Evolutionary conservation across 92 coral and sea anemone genomes (phyloP).

Genomic region (Diadumene lineata): DNA sequence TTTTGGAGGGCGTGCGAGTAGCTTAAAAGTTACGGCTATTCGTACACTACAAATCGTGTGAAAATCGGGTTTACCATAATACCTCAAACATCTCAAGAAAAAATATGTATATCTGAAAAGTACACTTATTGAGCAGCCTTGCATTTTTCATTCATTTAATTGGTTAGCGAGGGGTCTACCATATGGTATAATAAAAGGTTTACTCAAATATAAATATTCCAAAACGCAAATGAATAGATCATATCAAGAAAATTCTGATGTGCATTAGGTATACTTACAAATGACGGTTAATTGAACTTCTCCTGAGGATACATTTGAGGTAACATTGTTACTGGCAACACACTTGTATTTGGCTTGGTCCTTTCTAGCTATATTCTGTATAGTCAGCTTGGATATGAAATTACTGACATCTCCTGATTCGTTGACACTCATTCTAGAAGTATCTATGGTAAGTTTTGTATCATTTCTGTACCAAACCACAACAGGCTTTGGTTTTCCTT

Average conservation of each 20-base stretch:
- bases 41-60: no score
- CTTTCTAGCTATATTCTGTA: slow-evolving; percentile 18
- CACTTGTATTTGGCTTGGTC: slow-evolving; percentile 45
- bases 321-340: slow-evolving; percentile 17
- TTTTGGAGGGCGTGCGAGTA: no score
- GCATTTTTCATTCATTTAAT: neutral
- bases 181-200: neutral
- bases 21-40: no score
- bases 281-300: slow-evolving; percentile 10
- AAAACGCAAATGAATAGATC: neutral
- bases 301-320: neutral
- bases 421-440: slow-evolving; percentile 2
- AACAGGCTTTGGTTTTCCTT: slow-evolving; percentile 26
- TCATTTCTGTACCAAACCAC: slow-evolving; percentile 11
- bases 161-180: neutral
- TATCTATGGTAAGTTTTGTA: neutral
- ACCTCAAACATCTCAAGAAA: no score
- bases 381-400: slow-evolving; percentile 24
- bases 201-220: neutral
- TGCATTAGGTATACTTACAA: slow-evolving; percentile 4
- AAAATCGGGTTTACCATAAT: no score
- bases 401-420: slow-evolving; percentile 1
- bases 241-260: neutral
- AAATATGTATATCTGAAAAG: no score
- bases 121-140: neutral